phyloP scores from a whole-genome alignment of 2,113 vertebrate genomes.

The Trematocara variabile region DNA sequence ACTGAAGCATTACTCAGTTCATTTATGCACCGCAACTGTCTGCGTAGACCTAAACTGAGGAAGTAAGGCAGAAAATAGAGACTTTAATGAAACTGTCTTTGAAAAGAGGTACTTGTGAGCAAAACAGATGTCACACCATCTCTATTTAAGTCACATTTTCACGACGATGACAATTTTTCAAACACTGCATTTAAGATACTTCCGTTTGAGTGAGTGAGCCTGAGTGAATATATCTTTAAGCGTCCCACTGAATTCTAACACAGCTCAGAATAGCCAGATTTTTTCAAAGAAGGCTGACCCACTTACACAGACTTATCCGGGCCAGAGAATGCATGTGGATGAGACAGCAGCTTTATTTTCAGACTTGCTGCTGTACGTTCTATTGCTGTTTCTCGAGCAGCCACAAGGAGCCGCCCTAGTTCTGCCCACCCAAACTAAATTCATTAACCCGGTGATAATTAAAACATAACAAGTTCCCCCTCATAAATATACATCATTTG shows the following conservation, averaged over 20 bases:
- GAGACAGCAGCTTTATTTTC: conserved; percentile 49
- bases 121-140: background rate
- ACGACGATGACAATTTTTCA: background rate
- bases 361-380: background rate
- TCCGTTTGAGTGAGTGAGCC: background rate
- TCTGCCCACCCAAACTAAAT: background rate
- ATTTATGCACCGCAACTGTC: background rate
- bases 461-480: background rate
- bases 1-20: background rate
- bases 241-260: background rate
- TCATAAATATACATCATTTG: background rate
- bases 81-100: background rate
- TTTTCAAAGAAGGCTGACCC: conserved; percentile 37
- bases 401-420: conserved; percentile 36
- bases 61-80: background rate
- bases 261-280: background rate
- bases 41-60: background rate
- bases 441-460: background rate
- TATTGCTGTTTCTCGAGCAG: background rate
- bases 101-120: background rate
- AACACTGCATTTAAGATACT: background rate
- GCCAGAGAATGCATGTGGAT: conserved; percentile 1
- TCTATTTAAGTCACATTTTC: background rate
- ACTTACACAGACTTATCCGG: conserved; percentile 20
- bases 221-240: background rate